Conservation (phyloP, 2,113 vertebrate species). For the Corythoichthys haematopterus region DNA sequence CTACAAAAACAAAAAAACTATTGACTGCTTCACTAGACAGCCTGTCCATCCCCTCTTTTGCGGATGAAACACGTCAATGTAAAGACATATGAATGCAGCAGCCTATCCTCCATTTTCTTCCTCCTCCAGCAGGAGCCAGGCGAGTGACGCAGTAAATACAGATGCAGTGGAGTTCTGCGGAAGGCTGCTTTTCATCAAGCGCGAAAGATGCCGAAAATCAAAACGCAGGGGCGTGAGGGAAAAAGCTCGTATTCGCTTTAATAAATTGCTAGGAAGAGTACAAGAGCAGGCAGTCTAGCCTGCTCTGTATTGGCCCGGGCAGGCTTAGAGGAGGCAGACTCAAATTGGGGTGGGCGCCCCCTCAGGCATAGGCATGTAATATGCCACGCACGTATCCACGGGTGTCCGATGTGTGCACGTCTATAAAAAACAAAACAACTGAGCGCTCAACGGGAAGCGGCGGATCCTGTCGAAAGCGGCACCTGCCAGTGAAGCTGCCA, state of each 20-base stretch:
- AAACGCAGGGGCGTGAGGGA: conserved; percentile 56
- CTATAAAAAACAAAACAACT: background rate
- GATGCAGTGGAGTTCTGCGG: conserved; percentile 58
- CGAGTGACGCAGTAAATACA: conserved; percentile 68
- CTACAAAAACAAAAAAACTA: conserved; percentile 41
- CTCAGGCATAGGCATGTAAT: conserved; percentile 69
- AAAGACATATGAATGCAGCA: conserved; percentile 67
- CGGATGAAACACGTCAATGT: conserved; percentile 65
- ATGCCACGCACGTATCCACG: conserved; percentile 69
- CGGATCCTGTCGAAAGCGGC: conserved; percentile 7
- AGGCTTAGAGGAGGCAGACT: conserved; percentile 47
- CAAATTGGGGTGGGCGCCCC: conserved; percentile 66
- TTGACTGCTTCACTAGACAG: conserved; percentile 54
- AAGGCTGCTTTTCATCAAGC: conserved; percentile 72
- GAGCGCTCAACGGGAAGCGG: conserved; percentile 42
- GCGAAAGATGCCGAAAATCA: conserved; percentile 77
- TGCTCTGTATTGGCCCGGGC: conserved; percentile 42
- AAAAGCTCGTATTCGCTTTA: conserved; percentile 76
- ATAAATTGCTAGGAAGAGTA: conserved; percentile 75
- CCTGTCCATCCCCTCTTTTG: conserved; percentile 45
- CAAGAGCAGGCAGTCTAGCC: conserved; percentile 54
- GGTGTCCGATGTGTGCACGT: conserved; percentile 49
- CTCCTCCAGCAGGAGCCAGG: conserved; percentile 44
- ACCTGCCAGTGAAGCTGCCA: conserved; percentile 55
- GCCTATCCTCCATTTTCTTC: conserved; percentile 65